phyloP scores from a whole-genome alignment of 2,888 invertebrate species.

The Eudemis profundana region DNA sequence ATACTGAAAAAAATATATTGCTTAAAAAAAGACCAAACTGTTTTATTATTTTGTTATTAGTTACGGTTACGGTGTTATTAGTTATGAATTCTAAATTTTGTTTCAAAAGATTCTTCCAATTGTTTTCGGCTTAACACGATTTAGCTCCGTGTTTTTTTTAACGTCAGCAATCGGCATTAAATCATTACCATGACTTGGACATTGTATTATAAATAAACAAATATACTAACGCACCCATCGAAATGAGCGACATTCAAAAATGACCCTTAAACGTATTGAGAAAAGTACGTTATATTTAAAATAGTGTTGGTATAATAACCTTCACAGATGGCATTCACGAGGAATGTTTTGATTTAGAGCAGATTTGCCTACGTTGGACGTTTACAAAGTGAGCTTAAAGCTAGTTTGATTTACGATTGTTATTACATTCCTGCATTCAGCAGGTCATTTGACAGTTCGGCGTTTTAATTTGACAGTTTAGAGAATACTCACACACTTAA shows the following conservation, averaged over 20 bases:
- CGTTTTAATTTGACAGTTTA: background rate
- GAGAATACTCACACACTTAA: too few species aligned
- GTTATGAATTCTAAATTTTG: too few species aligned
- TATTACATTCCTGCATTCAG: background rate
- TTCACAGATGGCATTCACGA: background rate
- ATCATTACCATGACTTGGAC: constrained; percentile 6
- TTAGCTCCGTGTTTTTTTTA: background rate
- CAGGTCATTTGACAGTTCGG: background rate
- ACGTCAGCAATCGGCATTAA: background rate
- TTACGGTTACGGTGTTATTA: too few species aligned
- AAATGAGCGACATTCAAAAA: background rate
- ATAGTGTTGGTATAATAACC: background rate
- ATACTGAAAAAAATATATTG: too few species aligned
- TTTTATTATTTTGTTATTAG: too few species aligned
- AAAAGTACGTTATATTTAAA: background rate
- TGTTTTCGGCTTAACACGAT: background rate
- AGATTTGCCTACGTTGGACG: background rate
- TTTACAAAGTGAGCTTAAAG: background rate
- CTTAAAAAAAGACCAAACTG: too few species aligned
- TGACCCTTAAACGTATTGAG: background rate
- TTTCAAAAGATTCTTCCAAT: too few species aligned
- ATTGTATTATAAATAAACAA: constrained; percentile 8
- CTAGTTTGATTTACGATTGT: background rate
- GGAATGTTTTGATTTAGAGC: background rate
- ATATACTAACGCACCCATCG: background rate